Percentiles rank a stretch among this genome's conserved stretches.
These are phyloP conservation scores for Agrochola circellaris DNA, from an alignment of 2,888 invertebrate genomes.

Conservation along the genomic window DNA sequence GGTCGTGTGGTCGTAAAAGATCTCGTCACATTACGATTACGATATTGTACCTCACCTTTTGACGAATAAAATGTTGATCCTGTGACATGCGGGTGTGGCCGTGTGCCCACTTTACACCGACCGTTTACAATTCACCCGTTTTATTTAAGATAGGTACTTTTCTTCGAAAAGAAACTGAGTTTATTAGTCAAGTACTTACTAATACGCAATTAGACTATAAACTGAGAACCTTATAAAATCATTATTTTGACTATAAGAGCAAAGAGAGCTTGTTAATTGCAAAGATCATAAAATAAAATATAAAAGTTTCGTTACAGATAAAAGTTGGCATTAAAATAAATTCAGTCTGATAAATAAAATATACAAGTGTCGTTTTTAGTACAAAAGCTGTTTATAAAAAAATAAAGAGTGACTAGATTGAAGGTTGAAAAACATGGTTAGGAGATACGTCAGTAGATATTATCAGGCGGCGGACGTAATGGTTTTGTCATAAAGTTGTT, in stretches of 20 bases:
- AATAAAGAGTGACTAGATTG: slow-evolving; percentile 41
- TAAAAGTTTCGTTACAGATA: slow-evolving; percentile 51
- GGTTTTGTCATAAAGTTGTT: slow-evolving; percentile 62
- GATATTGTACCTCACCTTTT: slow-evolving; percentile 77
- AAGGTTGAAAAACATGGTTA: slow-evolving; percentile 45
- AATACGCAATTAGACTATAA: slow-evolving; percentile 25
- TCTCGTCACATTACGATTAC: slow-evolving; percentile 77
- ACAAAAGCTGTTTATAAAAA: slow-evolving; percentile 35
- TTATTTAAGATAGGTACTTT: slow-evolving; percentile 40
- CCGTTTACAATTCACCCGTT: slow-evolving; percentile 43
- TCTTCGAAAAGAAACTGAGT: not conserved
- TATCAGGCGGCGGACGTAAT: slow-evolving; percentile 55
- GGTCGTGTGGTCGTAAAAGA: slow-evolving; percentile 79
- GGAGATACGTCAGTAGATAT: slow-evolving; percentile 51
- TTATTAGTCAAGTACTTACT: slow-evolving; percentile 11
- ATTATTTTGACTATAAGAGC: slow-evolving; percentile 36
- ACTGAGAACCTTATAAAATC: slow-evolving; percentile 19
- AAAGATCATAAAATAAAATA: slow-evolving; percentile 40
- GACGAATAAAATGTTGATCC: slow-evolving; percentile 75
- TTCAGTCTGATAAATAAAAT: slow-evolving; percentile 33
- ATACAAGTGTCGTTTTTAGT: slow-evolving; percentile 39
- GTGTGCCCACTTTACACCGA: slow-evolving; percentile 51
- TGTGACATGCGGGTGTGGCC: slow-evolving; percentile 64
- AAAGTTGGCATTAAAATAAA: slow-evolving; percentile 49
- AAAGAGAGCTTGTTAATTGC: slow-evolving; percentile 45